These are phyloP conservation scores for Dasysyrphus albostriatus DNA, from an alignment of 2,888 invertebrate species.

Conservation along the genomic window DNA sequence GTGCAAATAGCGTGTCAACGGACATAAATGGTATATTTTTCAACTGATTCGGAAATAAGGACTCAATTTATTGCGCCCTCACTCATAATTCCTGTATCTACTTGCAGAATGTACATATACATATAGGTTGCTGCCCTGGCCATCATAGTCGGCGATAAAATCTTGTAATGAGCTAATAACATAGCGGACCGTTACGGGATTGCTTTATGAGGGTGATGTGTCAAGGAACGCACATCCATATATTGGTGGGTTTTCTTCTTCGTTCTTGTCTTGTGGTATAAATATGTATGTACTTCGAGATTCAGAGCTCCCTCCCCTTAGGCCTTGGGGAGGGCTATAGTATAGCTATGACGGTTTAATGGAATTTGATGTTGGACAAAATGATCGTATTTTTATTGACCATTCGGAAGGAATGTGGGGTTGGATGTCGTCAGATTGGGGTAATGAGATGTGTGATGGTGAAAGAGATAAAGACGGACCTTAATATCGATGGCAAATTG, in stretches of 20 bases:
- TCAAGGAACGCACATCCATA: conserved; percentile 55
- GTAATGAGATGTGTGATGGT: conserved; percentile 75
- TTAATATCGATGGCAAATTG: conserved; percentile 74
- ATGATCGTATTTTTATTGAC: conserved; percentile 69
- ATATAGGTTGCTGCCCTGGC: conserved; percentile 54
- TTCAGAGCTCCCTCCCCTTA: not conserved
- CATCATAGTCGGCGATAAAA: conserved; percentile 68
- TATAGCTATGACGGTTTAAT: conserved; percentile 51
- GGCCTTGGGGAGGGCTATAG: not conserved
- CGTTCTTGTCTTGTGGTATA: not conserved
- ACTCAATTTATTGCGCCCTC: conserved; percentile 75
- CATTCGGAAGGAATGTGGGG: conserved; percentile 44
- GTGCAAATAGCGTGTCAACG: conserved; percentile 73
- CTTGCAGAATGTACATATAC: conserved; percentile 13
- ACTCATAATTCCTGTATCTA: conserved; percentile 67
- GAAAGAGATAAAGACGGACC: conserved; percentile 64
- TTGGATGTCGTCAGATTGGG: conserved; percentile 50
- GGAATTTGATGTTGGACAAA: conserved; percentile 64
- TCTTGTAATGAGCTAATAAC: conserved; percentile 76
- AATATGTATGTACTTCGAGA: too few relatives aligned
- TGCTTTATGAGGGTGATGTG: conserved; percentile 57
- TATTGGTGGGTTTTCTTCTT: conserved; percentile 20
- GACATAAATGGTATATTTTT: conserved; percentile 75
- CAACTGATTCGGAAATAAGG: conserved; percentile 76
- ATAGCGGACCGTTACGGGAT: conserved; percentile 67